Base-by-base conservation (phyloP, 2,797 vertebrate species). In the Silurus lanzhouensis region DNA sequence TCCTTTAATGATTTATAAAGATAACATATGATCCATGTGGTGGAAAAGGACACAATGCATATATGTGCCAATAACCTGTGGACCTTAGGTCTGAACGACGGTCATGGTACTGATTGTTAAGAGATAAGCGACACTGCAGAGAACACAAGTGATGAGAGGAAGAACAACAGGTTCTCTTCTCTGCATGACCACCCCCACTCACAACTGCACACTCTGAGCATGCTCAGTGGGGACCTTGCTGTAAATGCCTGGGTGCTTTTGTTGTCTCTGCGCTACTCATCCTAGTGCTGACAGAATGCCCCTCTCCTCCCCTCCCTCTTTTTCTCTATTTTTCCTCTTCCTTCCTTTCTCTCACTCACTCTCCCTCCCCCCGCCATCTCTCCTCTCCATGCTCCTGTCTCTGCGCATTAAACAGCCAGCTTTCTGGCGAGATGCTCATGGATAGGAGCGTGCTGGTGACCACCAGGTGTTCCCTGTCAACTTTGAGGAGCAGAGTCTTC, bases 121-220 rank as follows among this genome's bases (percentile, higher is more conserved):
- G 46, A 81, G 88, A 91, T 92, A 91, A 91, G 87, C 81, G 22
- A 63, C 8, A 84, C 83, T 86, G 75, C 61, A 86, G 84, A 83
- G 60, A 88, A 89, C 84, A 83, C 76, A 72, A 88, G 85, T 88
- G 89, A 86, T 81, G 71, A 85, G 83, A 78, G 19, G 46, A 84
- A 75, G 89, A 88, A 90, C 87, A 91, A 91, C 90, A 92, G 89
- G 88, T 91, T 46, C 78, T 57, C 27, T 31, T n/a, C 64, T 58
- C 60, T 68, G 61, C 44, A 78, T 2, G 79, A 81, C 78, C 70
- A 72, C 48, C 79, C 87, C n/a, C 87, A 61, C 46, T 86, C 38
- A 5, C 87, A 88, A 85, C 82, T 84, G 78, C 13, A 60, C 72
- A 70, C 71, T 88, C 31, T 83, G 90, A 87, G 90, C 88, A 89